Evolutionary conservation across 2,888 invertebrate species (phyloP).

Genomic region (Chymomyza amoena): DNA sequence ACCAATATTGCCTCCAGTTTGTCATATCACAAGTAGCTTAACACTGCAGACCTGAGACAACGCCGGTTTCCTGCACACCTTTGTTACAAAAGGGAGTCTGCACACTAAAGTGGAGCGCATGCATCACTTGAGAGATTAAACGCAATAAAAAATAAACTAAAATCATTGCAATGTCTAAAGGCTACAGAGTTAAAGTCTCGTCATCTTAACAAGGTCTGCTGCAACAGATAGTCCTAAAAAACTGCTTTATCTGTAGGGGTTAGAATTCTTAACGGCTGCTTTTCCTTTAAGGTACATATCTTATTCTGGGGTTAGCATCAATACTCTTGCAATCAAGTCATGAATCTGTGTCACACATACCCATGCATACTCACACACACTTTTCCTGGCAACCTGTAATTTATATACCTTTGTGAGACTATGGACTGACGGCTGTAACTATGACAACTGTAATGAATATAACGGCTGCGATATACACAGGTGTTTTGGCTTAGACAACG

Average conservation of each 20-base stretch:
- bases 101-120: background rate
- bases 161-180: background rate
- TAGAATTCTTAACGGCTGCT: background rate
- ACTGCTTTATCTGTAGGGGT: background rate
- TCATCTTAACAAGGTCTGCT: background rate
- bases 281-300: slow-evolving; percentile 1
- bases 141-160: slow-evolving; percentile 32
- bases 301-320: background rate
- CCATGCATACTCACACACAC: background rate
- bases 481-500: slow-evolving; percentile 34
- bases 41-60: too few species aligned
- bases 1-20: background rate
- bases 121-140: slow-evolving; percentile 19
- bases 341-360: slow-evolving; percentile 1
- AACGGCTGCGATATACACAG: slow-evolving; percentile 28
- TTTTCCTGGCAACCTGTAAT: background rate
- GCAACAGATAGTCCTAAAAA: slow-evolving; percentile 11
- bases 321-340: background rate
- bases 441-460: background rate
- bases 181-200: slow-evolving; percentile 5
- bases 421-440: background rate
- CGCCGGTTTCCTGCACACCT: background rate
- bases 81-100: background rate
- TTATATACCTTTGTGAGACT: background rate
- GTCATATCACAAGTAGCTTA: background rate